These are phyloP conservation scores for Hemithea aestivaria DNA, from an alignment of 2,888 invertebrate species.

Conservation along the genomic window DNA sequence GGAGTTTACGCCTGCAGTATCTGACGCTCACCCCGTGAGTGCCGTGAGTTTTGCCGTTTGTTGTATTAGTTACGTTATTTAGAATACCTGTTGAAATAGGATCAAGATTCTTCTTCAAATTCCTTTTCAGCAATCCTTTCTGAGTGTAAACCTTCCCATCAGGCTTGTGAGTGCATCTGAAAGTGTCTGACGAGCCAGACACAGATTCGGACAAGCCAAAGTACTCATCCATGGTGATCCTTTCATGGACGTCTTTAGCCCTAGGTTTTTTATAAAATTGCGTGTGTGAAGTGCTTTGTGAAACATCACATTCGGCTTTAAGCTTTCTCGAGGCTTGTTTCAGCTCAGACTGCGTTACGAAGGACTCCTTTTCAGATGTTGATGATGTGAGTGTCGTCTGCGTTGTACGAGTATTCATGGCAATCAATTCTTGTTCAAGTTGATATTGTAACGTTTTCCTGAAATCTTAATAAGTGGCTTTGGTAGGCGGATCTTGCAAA, in stretches of 20 bases:
- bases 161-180: slow-evolving; percentile 47
- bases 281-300: slow-evolving; percentile 45
- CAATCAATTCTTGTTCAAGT: not conserved
- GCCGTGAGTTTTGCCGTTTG: too few relatives aligned
- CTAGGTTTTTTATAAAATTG: slow-evolving; percentile 42
- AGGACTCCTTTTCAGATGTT: slow-evolving; percentile 4
- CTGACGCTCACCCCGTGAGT: too few relatives aligned
- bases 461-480: too few relatives aligned
- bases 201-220: slow-evolving; percentile 42
- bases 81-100: slow-evolving; percentile 38
- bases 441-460: too few relatives aligned
- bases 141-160: slow-evolving; percentile 47
- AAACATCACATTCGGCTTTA: slow-evolving; percentile 32
- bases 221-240: slow-evolving; percentile 45
- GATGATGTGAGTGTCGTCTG: slow-evolving; percentile 4
- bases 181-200: slow-evolving; percentile 50
- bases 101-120: slow-evolving; percentile 50
- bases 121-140: slow-evolving; percentile 46
- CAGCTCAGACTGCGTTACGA: slow-evolving; percentile 5
- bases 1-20: too few relatives aligned
- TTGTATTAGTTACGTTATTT: too few relatives aligned
- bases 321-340: slow-evolving; percentile 25
- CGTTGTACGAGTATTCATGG: not conserved
- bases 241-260: slow-evolving; percentile 30
- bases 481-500: too few relatives aligned